Base-by-base conservation (phyloP, 2,797 vertebrate species). In the Macrochelys suwanniensis region DNA sequence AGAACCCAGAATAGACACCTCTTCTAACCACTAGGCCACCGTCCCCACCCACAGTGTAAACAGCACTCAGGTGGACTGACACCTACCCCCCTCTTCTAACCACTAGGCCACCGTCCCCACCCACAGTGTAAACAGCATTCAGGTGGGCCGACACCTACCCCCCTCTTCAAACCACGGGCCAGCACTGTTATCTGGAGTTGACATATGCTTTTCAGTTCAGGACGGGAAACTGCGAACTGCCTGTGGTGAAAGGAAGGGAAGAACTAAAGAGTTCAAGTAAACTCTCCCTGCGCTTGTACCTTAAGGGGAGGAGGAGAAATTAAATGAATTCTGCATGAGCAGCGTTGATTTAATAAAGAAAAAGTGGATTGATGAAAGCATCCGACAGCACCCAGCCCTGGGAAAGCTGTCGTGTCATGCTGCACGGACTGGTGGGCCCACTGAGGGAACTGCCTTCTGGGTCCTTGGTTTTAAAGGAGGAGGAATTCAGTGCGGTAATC, bases 401-500 rank as follows among this genome's bases (percentile, higher is more conserved):
- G 89, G 78, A 42, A 92, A 45, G 49, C 6, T n/a, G 80, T 80
- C 65, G 61, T n/a, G 57, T 95, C 33, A 45, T 49, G 79, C 59
- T 71, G 16, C 1, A 5, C 77, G 7, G 2, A 12, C 65, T 84
- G 84, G 17, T 53, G 74, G 85, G 51, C 17, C 85, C 21, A 3
- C 19, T 11, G 51, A 95, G 86, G 92, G 93, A 84, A 77, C 45
- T 84, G 59, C 83, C 79, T 82, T 87, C 82, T 8, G 94, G 97
- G 87, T 57, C 80, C 77, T 93, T 95, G 95, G 88, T 96, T 89
- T 92, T 87, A 77, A 6, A 84, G 61, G 83, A 93, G 89, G 90
- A 97, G 93, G 84, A 90, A 89, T 94, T 93, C 95, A 80, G 88
- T 93, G 83, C 49, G 95, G 92, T 96, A 95, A 97, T 97, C 95